phyloP scores from a whole-genome alignment of 1,140 invertebrate species.

The Lordiphosa stackelbergi region DNA sequence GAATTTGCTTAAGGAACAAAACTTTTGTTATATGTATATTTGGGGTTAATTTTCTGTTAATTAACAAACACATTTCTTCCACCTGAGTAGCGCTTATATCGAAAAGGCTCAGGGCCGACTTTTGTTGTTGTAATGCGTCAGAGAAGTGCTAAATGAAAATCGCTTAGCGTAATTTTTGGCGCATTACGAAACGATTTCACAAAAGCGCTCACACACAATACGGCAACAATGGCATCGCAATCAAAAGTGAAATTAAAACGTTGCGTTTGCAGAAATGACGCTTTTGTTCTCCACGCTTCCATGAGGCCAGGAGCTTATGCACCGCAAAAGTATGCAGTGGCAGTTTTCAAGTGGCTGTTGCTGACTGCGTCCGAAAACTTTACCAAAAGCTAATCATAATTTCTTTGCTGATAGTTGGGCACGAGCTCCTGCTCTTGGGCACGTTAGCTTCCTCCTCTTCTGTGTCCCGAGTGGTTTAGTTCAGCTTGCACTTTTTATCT shows the following conservation, averaged over 20 bases:
- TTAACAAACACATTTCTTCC: too few relatives aligned
- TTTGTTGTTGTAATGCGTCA: background rate
- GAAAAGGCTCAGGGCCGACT: too few relatives aligned
- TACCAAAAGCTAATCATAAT: conserved; percentile 72
- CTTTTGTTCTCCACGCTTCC: conserved; percentile 44
- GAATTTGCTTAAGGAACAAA: too few relatives aligned
- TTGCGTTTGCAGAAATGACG: conserved; percentile 47
- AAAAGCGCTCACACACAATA: conserved; percentile 24
- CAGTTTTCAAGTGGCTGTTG: conserved; percentile 45
- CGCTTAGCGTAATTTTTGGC: conserved; percentile 53
- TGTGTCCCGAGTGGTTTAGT: conserved; percentile 24
- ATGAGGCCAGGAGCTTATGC: conserved; percentile 30
- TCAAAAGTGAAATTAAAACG: conserved; percentile 57
- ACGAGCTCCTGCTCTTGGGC: conserved; percentile 24
- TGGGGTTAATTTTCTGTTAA: too few relatives aligned
- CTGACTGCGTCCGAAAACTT: conserved; percentile 65
- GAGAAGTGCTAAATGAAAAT: conserved; percentile 27
- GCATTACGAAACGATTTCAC: conserved; percentile 57
- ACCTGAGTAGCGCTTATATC: too few relatives aligned
- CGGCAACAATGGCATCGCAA: conserved; percentile 43
- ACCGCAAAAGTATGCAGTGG: conserved; percentile 16
- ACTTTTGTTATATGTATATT: too few relatives aligned
- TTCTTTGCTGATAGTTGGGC: conserved; percentile 48
- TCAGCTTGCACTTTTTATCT: conserved; percentile 65
- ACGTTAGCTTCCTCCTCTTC: conserved; percentile 21